Base-by-base conservation (phyloP, 2,797 vertebrate species). In the Phoxinus dragarum region DNA sequence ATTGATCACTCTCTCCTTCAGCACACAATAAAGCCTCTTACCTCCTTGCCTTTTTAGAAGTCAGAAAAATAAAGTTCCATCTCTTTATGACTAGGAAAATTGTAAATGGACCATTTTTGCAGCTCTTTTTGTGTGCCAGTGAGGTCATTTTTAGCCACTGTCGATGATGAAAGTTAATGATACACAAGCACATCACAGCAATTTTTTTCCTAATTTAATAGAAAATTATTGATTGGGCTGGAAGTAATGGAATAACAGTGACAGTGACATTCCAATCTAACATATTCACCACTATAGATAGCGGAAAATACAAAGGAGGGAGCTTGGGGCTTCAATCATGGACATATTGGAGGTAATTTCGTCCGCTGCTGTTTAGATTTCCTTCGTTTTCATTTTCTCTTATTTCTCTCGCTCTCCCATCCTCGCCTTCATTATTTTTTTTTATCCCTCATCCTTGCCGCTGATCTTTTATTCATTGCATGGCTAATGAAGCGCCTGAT, bases 401-500 rank as follows among this genome's bases (percentile, higher is more conserved):
- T 36, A 61, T 19, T 68, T 38, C 49, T 54, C n/a, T 19, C 23
- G 16, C 56, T 54, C 44, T 56, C 40, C 23, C 34, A 27, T 38
- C 34, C 23, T 59, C 40, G 6, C 49, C 31, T 47, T 56, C n/a
- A 31, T 76, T 36, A 64, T 80, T 73, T 79, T 73, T n/a, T 42
- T 21, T 71, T 19, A 42, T 49, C 44, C n/a, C 40, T 71, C 64
- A 40, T 64, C 23, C 59, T 64, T 78, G 86, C 79, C 8, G 52
- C 78, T 86, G 88, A 88, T 88, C 79, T 86, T n/a, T 86, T 81
- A 86, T 86, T 86, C 81, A 88, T 86, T 61, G 87, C 76, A 71
- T 84, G 67, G 84, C 73, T 89, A 89, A 89, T 87, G 88, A 89
- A 87, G 81, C 69, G 47, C 36, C 71, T 89, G 86, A 89, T 87